Evolutionary conservation across 2,888 invertebrate species (phyloP).

Genomic region (Serrognathus titanus): DNA sequence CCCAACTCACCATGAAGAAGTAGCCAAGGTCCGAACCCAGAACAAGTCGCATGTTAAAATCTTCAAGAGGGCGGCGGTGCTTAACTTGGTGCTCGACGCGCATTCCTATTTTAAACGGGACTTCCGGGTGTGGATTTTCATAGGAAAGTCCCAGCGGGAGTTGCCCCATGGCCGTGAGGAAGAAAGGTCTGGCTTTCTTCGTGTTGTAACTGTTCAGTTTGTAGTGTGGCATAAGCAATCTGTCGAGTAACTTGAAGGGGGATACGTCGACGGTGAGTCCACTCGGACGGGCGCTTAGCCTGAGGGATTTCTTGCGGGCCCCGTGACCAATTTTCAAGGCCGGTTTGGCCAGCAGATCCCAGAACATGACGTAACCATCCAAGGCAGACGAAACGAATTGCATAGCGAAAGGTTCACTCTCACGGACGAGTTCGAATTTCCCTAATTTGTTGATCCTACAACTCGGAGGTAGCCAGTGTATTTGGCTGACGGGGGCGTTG

Average conservation of each 20-base stretch:
- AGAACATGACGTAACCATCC: conserved; percentile 68
- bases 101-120: conserved; percentile 18
- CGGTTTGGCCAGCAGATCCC: conserved; percentile 61
- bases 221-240: conserved; percentile 62
- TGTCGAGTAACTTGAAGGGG: conserved; percentile 57
- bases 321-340: conserved; percentile 8
- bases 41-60: conserved; percentile 27
- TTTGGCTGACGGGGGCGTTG: conserved; percentile 59
- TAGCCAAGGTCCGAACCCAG: conserved; percentile 39
- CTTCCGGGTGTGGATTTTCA: conserved; percentile 31
- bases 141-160: conserved; percentile 36
- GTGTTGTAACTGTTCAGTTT: conserved; percentile 51
- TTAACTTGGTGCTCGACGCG: conserved; percentile 19
- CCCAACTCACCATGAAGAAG: conserved; percentile 52
- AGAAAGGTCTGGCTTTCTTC: conserved; percentile 26
- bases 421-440: conserved; percentile 46
- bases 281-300: conserved; percentile 55
- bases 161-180: not conserved
- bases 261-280: conserved; percentile 60
- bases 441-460: conserved; percentile 60
- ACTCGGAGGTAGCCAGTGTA: conserved; percentile 67
- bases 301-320: conserved; percentile 32
- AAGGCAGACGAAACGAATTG: conserved; percentile 65
- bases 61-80: conserved; percentile 8
- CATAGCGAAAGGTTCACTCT: conserved; percentile 48